Conservation (phyloP, 35 echinoderm and acorn worm genomes). For the Acanthaster planci region DNA sequence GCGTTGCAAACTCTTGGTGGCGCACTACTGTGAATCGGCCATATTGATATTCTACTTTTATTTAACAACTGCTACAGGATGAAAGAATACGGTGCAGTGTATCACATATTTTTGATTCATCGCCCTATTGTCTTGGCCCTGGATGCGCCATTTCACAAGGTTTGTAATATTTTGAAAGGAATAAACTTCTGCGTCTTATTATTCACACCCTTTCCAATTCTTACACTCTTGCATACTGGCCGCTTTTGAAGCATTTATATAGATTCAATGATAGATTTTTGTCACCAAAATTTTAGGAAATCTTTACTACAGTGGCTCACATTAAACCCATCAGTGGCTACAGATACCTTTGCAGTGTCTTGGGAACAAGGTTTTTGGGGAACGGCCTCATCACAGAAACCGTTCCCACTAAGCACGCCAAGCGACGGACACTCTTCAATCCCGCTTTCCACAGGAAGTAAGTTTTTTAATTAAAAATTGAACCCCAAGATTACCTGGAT, state of each 20-base stretch:
- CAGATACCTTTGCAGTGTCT: constrained; percentile 13
- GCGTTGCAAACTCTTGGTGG: too few species aligned
- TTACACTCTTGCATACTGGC: background rate
- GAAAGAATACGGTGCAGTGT: background rate
- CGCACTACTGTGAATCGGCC: too few species aligned
- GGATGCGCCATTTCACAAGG: background rate
- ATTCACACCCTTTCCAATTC: background rate
- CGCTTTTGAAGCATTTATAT: too few species aligned
- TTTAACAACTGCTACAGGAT: background rate
- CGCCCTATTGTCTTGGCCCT: background rate
- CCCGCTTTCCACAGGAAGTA: constrained; percentile 74
- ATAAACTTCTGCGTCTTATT: background rate
- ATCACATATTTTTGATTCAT: background rate
- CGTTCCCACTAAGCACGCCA: constrained; percentile 36
- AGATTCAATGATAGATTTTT: too few species aligned
- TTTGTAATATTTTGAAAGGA: background rate
- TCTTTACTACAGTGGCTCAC: constrained; percentile 37
- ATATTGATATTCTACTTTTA: background rate
- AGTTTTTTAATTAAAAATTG: constrained; percentile 1
- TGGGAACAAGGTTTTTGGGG: constrained; percentile 29
- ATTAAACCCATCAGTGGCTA: constrained; percentile 35
- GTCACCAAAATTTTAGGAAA: constrained; percentile 31
- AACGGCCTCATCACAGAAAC: constrained; percentile 51
- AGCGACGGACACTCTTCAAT: constrained; percentile 31
- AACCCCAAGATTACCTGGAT: background rate